Conservation (phyloP, 2,888 invertebrate genomes). For the Drosophila ustulata region DNA sequence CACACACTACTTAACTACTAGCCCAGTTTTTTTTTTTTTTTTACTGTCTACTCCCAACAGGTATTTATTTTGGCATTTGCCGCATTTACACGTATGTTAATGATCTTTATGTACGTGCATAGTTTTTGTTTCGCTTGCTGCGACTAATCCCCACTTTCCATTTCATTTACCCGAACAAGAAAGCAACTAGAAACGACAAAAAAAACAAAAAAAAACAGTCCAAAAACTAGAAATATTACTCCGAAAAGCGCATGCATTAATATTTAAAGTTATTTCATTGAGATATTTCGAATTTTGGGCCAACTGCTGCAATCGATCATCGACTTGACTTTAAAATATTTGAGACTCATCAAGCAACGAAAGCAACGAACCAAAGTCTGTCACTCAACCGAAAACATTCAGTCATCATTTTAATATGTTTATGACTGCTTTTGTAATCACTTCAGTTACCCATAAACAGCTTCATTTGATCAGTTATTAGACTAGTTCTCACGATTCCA, state of each 20-base stretch:
- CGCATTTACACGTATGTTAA: conserved; percentile 47
- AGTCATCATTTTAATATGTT: background rate
- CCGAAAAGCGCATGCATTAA: conserved; percentile 16
- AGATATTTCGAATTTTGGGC: conserved; percentile 1
- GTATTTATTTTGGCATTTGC: conserved; percentile 35
- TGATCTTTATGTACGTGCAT: conserved; percentile 54
- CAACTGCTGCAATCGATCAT: conserved; percentile 2
- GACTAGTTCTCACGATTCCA: conserved; percentile 1
- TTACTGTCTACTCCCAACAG: conserved; percentile 16
- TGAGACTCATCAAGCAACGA: background rate
- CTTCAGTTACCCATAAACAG: background rate
- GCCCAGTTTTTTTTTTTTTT: conserved; percentile 25
- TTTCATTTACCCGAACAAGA: conserved; percentile 52
- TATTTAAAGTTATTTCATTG: conserved; percentile 12
- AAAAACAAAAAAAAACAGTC: background rate
- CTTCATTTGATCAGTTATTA: background rate
- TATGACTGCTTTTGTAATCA: background rate
- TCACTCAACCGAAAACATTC: background rate
- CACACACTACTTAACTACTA: conserved; percentile 9
- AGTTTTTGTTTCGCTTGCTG: conserved; percentile 21
- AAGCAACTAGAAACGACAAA: conserved; percentile 13
- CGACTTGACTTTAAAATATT: background rate
- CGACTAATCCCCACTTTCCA: conserved; percentile 69
- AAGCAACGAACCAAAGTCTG: background rate
- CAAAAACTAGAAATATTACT: background rate